phyloP scores from a whole-genome alignment of 2,888 invertebrate species.

The Calliopum simillimum region DNA sequence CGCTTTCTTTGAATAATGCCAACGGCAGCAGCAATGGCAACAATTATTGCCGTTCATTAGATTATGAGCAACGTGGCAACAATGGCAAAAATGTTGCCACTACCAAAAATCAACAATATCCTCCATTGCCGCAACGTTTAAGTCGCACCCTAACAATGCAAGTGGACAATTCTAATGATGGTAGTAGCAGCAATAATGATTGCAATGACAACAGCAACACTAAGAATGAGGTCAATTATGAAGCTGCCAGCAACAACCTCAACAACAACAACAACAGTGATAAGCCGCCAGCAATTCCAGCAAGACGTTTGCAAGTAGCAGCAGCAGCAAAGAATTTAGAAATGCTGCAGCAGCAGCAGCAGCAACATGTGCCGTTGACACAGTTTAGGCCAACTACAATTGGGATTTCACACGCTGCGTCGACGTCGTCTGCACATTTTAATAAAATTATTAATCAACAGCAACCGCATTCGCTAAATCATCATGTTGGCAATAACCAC shows the following conservation, averaged over 20 bases:
- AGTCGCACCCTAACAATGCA: slow-evolving; percentile 8
- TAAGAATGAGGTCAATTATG: slow-evolving; percentile 46
- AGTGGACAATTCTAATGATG: background rate
- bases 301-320: slow-evolving; percentile 49
- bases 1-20: slow-evolving; percentile 66
- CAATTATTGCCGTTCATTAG: slow-evolving; percentile 64
- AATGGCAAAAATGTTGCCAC: background rate
- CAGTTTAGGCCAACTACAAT: slow-evolving; percentile 30
- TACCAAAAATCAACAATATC: slow-evolving; percentile 29
- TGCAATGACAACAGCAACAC: slow-evolving; percentile 44
- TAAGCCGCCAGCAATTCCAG: slow-evolving; percentile 58
- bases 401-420: slow-evolving; percentile 14
- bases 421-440: slow-evolving; percentile 48
- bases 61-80: slow-evolving; percentile 56
- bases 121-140: slow-evolving; percentile 20
- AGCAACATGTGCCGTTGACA: slow-evolving; percentile 47
- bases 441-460: slow-evolving; percentile 44
- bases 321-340: slow-evolving; percentile 36
- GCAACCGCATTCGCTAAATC: slow-evolving; percentile 42
- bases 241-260: slow-evolving; percentile 15
- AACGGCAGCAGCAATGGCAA: slow-evolving; percentile 40
- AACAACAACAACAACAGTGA: slow-evolving; percentile 18
- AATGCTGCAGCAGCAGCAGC: slow-evolving; percentile 35
- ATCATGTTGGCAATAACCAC: background rate
- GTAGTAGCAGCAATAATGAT: slow-evolving; percentile 43